Base-by-base conservation (phyloP, 2,113 vertebrate species). In the Pseudorectes ferrugineus region DNA sequence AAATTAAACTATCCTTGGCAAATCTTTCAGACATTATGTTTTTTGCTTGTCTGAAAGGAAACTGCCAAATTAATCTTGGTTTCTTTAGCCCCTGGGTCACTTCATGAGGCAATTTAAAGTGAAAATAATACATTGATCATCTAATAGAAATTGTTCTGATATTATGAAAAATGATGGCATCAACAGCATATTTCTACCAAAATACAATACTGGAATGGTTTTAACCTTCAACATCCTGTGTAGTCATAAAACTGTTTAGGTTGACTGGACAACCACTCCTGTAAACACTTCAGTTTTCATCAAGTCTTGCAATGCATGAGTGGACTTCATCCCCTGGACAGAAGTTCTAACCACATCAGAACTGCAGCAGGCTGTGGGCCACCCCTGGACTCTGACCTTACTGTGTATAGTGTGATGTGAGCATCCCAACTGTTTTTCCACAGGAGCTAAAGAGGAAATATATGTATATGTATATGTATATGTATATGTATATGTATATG, bases 211-310 rank as follows among this genome's bases (percentile, higher is more conserved):
- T 68, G 35, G 85, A 85, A 85, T 91, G 31, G 29, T 82, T 94
- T 93, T 92, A 78, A 79, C 84, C 88, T 96, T 95, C 85, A 90
- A 28, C 40, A 85, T 61, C 33, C 24, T 80, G 11, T 55, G 19
- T 36, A 71, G 78, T 58, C 55, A 63, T 89, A 66, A 92, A 85
- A 83, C 18, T 59, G 17, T 67, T 73, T 75, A 70, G 81, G 67
- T 26, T 73, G 77, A 66, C 87, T 89, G 85, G 67, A 85, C 6
- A 4, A 76, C 29, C 48, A 40, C 12, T 94, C 62, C 35, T 85
- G 71, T 88, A 92, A 95, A 93, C 67, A 88, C 20, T 82, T 93
- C 26, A 70, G 55, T 93, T 96, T 87, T 92, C 81, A 89, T 93
- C 46, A 93, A 43, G 45, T 65, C 96, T 85, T 91, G 57, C 25